Base-by-base conservation (phyloP, 1,140 invertebrate species). In the Zaprionus tsacasi region DNA sequence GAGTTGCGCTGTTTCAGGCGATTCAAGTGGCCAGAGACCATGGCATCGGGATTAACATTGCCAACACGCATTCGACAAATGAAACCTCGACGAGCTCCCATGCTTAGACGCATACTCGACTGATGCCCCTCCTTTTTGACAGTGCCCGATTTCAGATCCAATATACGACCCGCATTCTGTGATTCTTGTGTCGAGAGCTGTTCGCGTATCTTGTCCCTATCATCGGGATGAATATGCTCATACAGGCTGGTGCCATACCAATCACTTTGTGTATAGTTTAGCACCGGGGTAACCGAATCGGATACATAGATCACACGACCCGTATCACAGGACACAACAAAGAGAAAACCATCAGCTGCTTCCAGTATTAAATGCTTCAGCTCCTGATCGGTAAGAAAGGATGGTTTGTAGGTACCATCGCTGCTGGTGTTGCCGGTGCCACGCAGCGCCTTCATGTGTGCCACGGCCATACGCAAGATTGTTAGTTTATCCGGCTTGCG, bases 401-500 rank as follows among this genome's bases (percentile, higher is more conserved):
- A 99, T 12, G 99, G 99, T 93, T 99, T 99, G 93, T 99, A 99
- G 1, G 97, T 97, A 33, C 97, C 98, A 94, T 99, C 98, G 38
- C 95, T 96, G 70, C 96, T 97, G 13, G 98, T 99, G 93, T 99
- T 99, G 0, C 98, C 98, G 17, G 98, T 99, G 54, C 98, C 91
- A 56, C 91, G 69, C n/a, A 92, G 94, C 30, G 96, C 96, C 94
- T 99, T 99, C 99, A 99, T 99, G 93, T 99, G 99, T 2, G 98
- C 98, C 25, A 99, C 99, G 12, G 99, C 99, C 99, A 99, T 99
- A 81, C 99, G 95, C 43, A 99, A 95, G 92, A 99, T 99, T 70
- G 99, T 99, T 43, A 99, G 95, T 93, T 99, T 99, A 94, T 99
- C 99, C 10, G 99, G 99, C 93, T 99, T 99, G 61, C 99, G 95